Base-by-base conservation (phyloP, 2,797 vertebrate species). In the Tinamus major region DNA sequence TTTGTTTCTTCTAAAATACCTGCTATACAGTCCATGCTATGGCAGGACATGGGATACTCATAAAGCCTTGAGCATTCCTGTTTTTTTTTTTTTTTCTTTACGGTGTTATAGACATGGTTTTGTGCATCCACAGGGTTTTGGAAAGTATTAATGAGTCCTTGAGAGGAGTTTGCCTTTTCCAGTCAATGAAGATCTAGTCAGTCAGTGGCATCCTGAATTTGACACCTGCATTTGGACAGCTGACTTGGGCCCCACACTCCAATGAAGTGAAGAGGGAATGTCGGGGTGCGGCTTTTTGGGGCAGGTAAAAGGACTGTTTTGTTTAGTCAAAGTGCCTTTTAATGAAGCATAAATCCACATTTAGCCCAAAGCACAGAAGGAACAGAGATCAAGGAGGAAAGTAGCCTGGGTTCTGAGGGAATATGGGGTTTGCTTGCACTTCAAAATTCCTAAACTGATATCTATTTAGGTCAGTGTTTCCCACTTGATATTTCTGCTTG, bases 41-140 rank as follows among this genome's bases (percentile, higher is more conserved):
- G 51, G 85, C 55, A 89, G 37, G 63, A 71, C 3, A 1, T 35
- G 63, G 87, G 83, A 90, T 56, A 15, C 70, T 85, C 9, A 2
- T 46, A 79, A 37, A 0, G 68, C 77, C 80, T 92, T 55, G 29
- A 31, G 17, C 29, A 16, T 55, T 55, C 27, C 53, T 53, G 87
- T 37, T 91, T 31, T 18, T 91, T 58, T 93, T 79, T 81, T 35
- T 64, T 41, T 42, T 42, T 93, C 79, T 86, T 39, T 64, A 76
- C 55, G 63, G 76, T 0, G 0, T 81, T 74, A 21, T 9, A 85
- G 51, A 37, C 79, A 58, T 92, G 79, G 39, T 49, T 89, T 68
- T 72, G 33, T 33, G 37, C 41, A 72, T 80, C 85, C 59, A 72
- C 7, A 16, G 18, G 14, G 35, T 8, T 83, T 58, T 6, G 35